Percentiles rank a stretch among this genome's conserved stretches.
These are phyloP conservation scores for Drosophila incognita DNA, from an alignment of 2,888 invertebrate species.

Conservation along the genomic window DNA sequence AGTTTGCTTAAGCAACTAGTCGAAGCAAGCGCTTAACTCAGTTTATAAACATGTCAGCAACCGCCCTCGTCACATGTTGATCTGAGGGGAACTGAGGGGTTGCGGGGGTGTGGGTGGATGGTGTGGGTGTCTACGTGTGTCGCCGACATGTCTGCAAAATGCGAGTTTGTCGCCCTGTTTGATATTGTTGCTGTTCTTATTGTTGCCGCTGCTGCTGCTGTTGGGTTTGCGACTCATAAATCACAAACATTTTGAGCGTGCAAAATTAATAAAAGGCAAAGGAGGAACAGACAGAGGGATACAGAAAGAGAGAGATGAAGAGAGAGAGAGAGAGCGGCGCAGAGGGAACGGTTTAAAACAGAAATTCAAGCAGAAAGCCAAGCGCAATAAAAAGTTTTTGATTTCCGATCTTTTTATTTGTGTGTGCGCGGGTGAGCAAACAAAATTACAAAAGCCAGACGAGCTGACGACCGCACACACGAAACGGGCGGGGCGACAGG, in stretches of 20 bases:
- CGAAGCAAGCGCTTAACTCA: conserved; percentile 24
- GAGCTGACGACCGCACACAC: neutral
- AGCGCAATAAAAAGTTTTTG: conserved; percentile 71
- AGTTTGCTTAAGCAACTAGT: conserved; percentile 25
- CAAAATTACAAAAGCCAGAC: conserved; percentile 43
- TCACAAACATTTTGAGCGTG: conserved; percentile 65
- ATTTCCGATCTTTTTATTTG: conserved; percentile 59
- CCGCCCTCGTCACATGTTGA: neutral
- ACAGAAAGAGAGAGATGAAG: neutral
- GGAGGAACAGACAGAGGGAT: neutral
- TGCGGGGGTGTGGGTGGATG: no score
- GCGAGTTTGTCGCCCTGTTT: conserved; percentile 52
- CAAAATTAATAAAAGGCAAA: conserved; percentile 57
- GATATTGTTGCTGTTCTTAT: conserved; percentile 1
- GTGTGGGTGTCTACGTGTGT: conserved; percentile 35
- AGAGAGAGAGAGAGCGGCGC: neutral
- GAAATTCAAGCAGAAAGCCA: conserved; percentile 31
- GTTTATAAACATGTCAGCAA: conserved; percentile 2
- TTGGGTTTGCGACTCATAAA: conserved; percentile 71
- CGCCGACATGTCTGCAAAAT: conserved; percentile 53
- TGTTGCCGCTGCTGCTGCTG: conserved; percentile 46
- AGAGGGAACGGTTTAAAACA: neutral
- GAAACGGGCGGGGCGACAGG: neutral
- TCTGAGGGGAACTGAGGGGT: neutral
- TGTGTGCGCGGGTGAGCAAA: conserved; percentile 46